Base-by-base conservation (phyloP, 2,888 invertebrate genomes). In the Protonemura montana region DNA sequence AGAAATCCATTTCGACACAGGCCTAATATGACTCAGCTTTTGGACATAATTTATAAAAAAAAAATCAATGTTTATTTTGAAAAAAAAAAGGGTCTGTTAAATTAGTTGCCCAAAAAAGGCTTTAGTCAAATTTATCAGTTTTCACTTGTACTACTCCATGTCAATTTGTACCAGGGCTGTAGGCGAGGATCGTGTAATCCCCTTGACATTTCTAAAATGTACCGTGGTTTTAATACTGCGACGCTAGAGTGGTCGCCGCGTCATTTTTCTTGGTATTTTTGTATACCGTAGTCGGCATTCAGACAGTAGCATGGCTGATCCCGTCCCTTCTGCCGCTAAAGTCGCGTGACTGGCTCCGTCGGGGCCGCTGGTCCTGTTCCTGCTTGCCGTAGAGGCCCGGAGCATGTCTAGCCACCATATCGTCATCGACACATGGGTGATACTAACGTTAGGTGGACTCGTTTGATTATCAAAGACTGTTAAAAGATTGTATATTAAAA, bases 81-180 rank as follows among this genome's bases (percentile, higher is more conserved):
- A 59, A 59, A 59, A 59, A 59, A 59, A 82, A 77, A 85, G 77
- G 87, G 87, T 88, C 87, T 88, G 87, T 86, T 86, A 86, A 78
- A 86, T 83, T 88, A 88, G 88, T 85, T 87, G 88, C 86, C 88
- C 86, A 82, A 86, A 26, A 59, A 59, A 59, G 88, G 87, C 86
- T 87, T 87, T 87, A 86, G 86, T 86, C 82, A 86, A 88, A 86
- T 87, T 59, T 21, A 59, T 59, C 59, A 59, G 59, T 59, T 59
- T 21, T 59, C 59, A 59, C 59, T 59, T 59, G 59, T 88, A 86
- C 85, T 88, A 88, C 88, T 88, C 87, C 86, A 88, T 88, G 88
- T 88, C 88, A 88, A 88, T 88, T 88, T 77, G 87, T 85, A 87
- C 85, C 88, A 88, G 88, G 88, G 88, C 86, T 88, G 88, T 88